A percentile compares a stretch with the other conserved stretches of the same genome.
Conservation (phyloP, 2,888 invertebrate species). For the Silvanus unidentatus region DNA sequence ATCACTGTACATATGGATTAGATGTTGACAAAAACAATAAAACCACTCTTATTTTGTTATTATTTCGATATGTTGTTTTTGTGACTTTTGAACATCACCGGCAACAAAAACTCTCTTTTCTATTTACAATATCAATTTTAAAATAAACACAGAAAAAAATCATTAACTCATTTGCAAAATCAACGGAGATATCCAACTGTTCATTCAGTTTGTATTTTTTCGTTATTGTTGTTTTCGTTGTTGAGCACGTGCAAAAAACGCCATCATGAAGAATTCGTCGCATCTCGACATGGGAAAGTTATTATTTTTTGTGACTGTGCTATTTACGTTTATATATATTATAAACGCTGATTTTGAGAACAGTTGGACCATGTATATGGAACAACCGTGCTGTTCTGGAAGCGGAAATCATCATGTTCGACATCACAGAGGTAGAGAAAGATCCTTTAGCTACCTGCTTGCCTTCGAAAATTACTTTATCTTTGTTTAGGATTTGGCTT, state of each 20-base stretch:
- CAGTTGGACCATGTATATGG: slow-evolving; percentile 61
- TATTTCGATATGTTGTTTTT: too few species aligned
- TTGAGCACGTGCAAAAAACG: slow-evolving; percentile 32
- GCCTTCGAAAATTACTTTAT: slow-evolving; percentile 2
- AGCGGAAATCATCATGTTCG: slow-evolving; percentile 54
- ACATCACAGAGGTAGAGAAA: slow-evolving; percentile 54
- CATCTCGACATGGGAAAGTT: slow-evolving; percentile 18
- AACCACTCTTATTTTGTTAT: too few species aligned
- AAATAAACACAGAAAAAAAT: too few species aligned
- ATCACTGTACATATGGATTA: too few species aligned
- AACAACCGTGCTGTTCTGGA: slow-evolving; percentile 60
- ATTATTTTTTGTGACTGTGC: slow-evolving; percentile 29
- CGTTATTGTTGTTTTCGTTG: slow-evolving; percentile 10
- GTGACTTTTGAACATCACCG: too few species aligned
- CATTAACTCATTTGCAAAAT: too few species aligned
- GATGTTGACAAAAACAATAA: too few species aligned
- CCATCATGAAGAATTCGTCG: too few species aligned
- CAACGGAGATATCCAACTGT: too few species aligned
- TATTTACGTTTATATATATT: slow-evolving; percentile 27
- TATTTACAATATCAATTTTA: too few species aligned
- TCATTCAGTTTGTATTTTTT: too few species aligned
- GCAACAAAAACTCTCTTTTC: too few species aligned
- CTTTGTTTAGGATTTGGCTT: background rate
- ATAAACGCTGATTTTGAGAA: slow-evolving; percentile 52
- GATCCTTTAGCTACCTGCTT: background rate